Evolutionary conservation across 92 coral and sea anemone genomes (phyloP).

Genomic region (Phenganax marumi): DNA sequence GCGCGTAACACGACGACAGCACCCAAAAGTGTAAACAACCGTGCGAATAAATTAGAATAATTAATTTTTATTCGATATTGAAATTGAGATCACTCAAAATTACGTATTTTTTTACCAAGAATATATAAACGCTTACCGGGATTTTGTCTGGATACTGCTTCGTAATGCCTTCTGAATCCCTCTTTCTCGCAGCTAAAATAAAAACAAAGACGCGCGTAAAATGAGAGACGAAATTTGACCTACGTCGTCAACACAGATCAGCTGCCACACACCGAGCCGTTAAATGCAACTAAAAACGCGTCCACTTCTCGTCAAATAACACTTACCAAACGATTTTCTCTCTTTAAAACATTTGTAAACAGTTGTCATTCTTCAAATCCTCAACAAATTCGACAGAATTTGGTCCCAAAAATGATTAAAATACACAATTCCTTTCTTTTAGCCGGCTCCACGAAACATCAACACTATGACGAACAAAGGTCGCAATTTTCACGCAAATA

Average conservation of each 20-base stretch:
- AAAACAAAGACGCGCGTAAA: neutral
- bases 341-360: constrained; percentile 75
- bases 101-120: no score
- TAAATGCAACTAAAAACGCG: neutral
- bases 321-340: constrained; percentile 94
- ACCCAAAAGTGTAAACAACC: no score
- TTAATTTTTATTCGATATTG: no score
- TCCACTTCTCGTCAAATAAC: neutral
- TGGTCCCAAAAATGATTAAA: neutral
- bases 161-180: constrained; percentile 85
- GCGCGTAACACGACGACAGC: no score
- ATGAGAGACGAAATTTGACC: neutral
- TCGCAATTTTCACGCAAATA: constrained; percentile 18
- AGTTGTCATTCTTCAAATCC: constrained; percentile 64
- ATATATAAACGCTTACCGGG: constrained; percentile 67
- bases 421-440: neutral
- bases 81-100: no score
- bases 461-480: neutral
- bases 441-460: neutral
- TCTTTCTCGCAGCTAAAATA: constrained; percentile 79
- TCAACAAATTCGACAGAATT: neutral
- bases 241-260: neutral
- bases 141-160: constrained; percentile 98
- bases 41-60: no score
- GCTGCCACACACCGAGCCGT: neutral